These are phyloP conservation scores for Calliphora vicina DNA, from an alignment of 1,140 invertebrate genomes.

Conservation along the genomic window DNA sequence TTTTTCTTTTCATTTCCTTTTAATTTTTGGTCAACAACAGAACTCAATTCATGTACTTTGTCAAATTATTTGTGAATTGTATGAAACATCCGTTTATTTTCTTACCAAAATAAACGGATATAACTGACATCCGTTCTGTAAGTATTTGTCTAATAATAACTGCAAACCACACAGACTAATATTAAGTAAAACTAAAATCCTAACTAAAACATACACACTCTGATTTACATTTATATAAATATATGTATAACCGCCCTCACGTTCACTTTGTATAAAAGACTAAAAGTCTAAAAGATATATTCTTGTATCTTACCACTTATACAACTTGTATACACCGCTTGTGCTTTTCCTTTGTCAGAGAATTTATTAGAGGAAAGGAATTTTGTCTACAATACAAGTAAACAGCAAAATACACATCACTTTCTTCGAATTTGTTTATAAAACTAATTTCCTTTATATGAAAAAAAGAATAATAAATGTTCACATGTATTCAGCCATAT, in stretches of 20 bases:
- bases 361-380: neutral
- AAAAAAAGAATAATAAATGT: neutral
- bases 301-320: neutral
- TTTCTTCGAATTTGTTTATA: conserved; percentile 2
- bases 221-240: neutral
- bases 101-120: neutral
- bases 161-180: neutral
- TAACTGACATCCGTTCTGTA: neutral
- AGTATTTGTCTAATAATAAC: conserved; percentile 14
- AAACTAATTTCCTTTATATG: conserved; percentile 12
- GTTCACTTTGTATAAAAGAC: neutral
- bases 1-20: neutral
- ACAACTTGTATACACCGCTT: too few species aligned
- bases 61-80: conserved; percentile 6
- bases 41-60: neutral
- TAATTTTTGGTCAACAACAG: neutral
- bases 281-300: neutral
- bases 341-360: neutral
- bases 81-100: neutral
- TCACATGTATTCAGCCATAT: neutral
- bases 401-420: neutral
- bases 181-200: neutral
- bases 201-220: neutral
- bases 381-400: neutral
- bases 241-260: too few species aligned